phyloP scores from a whole-genome alignment of 2,797 vertebrate genomes.

The Chanos chanos region DNA sequence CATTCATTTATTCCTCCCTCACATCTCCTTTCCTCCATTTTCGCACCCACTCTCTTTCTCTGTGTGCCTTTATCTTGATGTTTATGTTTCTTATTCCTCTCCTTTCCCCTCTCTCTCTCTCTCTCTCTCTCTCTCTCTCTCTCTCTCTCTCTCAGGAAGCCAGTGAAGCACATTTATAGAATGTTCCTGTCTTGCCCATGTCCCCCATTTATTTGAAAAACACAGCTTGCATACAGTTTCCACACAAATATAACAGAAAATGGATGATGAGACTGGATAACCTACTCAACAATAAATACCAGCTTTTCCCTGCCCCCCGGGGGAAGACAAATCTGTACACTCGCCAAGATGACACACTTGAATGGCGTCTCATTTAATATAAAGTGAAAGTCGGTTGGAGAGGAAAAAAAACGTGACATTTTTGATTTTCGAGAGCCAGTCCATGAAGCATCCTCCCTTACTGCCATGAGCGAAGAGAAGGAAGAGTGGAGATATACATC shows the following conservation, averaged over 20 bases:
- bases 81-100: not conserved
- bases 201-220: slow-evolving; percentile 64
- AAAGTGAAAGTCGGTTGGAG: slow-evolving; percentile 54
- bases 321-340: slow-evolving; percentile 52
- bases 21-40: slow-evolving; percentile 1
- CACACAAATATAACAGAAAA: slow-evolving; percentile 31
- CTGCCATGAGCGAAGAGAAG: too few species aligned
- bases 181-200: slow-evolving; percentile 61
- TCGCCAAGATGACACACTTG: slow-evolving; percentile 60
- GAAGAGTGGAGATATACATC: too few species aligned
- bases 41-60: not conserved
- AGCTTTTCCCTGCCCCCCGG: slow-evolving; percentile 40
- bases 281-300: slow-evolving; percentile 30
- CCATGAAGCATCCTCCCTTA: too few species aligned
- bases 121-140: slow-evolving; percentile 10
- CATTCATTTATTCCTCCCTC: not conserved
- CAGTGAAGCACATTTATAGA: slow-evolving; percentile 35
- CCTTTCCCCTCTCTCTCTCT: not conserved
- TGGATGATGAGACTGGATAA: slow-evolving; percentile 42
- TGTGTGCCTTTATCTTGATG: not conserved
- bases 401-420: slow-evolving; percentile 35
- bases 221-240: slow-evolving; percentile 57
- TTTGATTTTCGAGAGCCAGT: slow-evolving; percentile 21
- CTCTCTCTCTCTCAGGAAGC: slow-evolving; percentile 17
- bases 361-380: slow-evolving; percentile 58